Conservation (phyloP, 2,797 vertebrate genomes). For the Sebastes paucispinis region DNA sequence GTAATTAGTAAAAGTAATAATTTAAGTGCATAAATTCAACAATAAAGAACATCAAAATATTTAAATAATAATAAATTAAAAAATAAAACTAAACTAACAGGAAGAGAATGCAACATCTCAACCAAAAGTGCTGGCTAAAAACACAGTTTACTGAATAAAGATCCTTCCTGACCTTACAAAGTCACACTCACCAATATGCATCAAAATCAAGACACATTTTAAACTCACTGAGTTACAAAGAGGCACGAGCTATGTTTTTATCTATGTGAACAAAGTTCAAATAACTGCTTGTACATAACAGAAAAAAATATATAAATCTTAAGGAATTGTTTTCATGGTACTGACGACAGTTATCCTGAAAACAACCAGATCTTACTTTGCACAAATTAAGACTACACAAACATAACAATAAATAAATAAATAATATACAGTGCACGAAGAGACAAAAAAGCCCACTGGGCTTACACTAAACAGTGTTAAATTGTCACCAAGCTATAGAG, state of each 20-base stretch:
- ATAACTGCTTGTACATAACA: background rate
- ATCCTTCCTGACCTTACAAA: background rate
- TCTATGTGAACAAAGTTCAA: background rate
- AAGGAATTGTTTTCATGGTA: background rate
- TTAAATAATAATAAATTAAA: background rate
- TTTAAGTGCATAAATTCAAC: background rate
- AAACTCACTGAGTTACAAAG: background rate
- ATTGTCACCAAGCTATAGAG: too few relatives aligned
- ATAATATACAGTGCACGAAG: too few relatives aligned
- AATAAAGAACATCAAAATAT: background rate
- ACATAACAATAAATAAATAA: too few relatives aligned
- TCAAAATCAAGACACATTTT: background rate
- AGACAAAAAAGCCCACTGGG: too few relatives aligned
- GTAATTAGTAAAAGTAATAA: background rate
- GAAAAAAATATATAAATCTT: background rate
- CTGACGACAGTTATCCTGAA: background rate
- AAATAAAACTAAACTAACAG: background rate
- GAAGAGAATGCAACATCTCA: background rate
- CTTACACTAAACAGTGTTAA: too few relatives aligned
- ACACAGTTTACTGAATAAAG: background rate
- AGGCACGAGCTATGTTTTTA: background rate
- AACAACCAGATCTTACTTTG: background rate
- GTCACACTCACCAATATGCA: background rate
- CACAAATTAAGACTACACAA: too few relatives aligned
- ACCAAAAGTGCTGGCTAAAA: background rate